phyloP scores from a whole-genome alignment of 2,797 vertebrate genomes.

The Scomberomorus guttatus region DNA sequence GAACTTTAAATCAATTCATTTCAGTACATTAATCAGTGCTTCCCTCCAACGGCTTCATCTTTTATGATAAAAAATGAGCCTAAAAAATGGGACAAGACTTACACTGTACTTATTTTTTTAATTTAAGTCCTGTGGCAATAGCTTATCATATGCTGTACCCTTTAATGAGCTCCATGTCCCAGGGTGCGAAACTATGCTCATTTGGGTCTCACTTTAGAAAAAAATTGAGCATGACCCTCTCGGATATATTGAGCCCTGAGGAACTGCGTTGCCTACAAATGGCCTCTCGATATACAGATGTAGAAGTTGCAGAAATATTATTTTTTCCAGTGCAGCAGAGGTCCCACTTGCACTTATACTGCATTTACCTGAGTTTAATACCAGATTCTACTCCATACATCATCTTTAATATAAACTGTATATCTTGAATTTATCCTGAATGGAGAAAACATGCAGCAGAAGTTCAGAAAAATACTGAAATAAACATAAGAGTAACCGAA shows the following conservation, averaged over 20 bases:
- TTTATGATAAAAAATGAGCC: constrained; percentile 16
- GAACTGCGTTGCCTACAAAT: not conserved
- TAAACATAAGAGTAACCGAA: too few relatives aligned
- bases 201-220: too few relatives aligned
- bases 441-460: not conserved
- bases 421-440: not conserved
- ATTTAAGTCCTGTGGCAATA: constrained; percentile 15
- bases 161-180: constrained; percentile 28
- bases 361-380: not conserved
- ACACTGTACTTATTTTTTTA: constrained; percentile 7
- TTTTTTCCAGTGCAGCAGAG: not conserved
- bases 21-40: not conserved
- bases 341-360: not conserved
- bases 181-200: not conserved
- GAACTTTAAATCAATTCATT: constrained; percentile 26
- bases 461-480: too few relatives aligned
- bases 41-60: not conserved
- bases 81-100: not conserved
- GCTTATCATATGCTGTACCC: not conserved
- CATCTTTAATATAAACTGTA: too few relatives aligned
- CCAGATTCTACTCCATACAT: too few relatives aligned
- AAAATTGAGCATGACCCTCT: not conserved
- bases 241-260: not conserved
- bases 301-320: not conserved
- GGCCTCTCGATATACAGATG: not conserved